Evolutionary conservation across 2,113 vertebrate species (phyloP), one percentile per base, ranked within the genome.

Genomic region (Oncorhynchus clarkii): DNA sequence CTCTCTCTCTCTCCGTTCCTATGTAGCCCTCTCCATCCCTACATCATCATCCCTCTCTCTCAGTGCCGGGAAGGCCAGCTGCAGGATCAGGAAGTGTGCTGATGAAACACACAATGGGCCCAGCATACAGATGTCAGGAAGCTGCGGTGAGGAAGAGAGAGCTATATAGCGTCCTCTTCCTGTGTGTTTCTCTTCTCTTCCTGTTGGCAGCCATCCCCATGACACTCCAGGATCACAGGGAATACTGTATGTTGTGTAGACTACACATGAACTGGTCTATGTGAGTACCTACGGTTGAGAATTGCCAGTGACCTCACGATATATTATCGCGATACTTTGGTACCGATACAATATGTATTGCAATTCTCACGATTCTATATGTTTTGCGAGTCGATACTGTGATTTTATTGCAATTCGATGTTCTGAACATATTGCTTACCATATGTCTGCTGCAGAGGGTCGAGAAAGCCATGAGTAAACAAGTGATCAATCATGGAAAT

Each of bases 41-140:
- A 16, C 22, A 13, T 49, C 72, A 66, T 62, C 24, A 6, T 70
- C 69, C 11, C 69, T 16, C 67, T 77, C 22, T 78, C 51, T 82
- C 72, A 78, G 70, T 77, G 39, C 9, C 79, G 14, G 70, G 48
- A 70, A 73, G 54, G 78, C 80, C 91, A 88, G 91, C 3, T 91
- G 85, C 77, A 85, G 83, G 49, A 65, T 22, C 95, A 96, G 95
- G 95, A 95, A 95, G 91, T 93, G 87, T 89, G 80, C 72, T 71
- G 81, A 72, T 88, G 88, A 85, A 81, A 96, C 59, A 62, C 59
- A 62, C 95, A 96, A 97, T 96, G 92, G 95, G 90, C 73, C 83
- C 83, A 91, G 85, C 91, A 91, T 84, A 92, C 94, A 96, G 95
- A 95, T 96, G 95, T 95, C 95, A 95, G 95, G 95, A 98, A 96